Conservation (phyloP, 2,113 vertebrate species). For the Chamaea fasciata region DNA sequence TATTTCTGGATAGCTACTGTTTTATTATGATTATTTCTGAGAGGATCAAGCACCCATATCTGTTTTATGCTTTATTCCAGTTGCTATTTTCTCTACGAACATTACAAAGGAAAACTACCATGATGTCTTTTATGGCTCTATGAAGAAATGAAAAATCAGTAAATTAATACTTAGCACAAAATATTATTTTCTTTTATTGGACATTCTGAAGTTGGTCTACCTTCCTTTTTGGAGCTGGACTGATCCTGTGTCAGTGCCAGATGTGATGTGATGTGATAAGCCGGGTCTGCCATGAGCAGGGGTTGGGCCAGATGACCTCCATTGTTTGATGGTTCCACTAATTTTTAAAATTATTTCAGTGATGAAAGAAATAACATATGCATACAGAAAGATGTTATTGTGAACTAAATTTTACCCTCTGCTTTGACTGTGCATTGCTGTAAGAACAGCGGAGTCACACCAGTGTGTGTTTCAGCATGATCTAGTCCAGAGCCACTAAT, state of each 20-base stretch:
- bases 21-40: neutral
- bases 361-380: neutral
- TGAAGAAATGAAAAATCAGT: neutral
- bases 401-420: neutral
- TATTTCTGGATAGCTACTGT: neutral
- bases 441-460: neutral
- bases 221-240: neutral
- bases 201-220: neutral
- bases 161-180: neutral
- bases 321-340: neutral
- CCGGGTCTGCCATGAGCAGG: neutral
- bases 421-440: neutral
- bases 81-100: neutral
- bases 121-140: neutral
- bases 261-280: neutral
- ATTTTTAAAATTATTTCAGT: neutral
- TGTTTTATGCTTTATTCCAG: neutral
- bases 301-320: neutral
- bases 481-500: slow-evolving; percentile 30
- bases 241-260: neutral
- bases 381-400: neutral
- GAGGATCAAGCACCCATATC: neutral
- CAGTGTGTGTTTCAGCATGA: neutral
- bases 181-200: neutral
- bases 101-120: neutral